Conservation (phyloP, 2,888 invertebrate genomes). For the Meghimatium bilineatum region DNA sequence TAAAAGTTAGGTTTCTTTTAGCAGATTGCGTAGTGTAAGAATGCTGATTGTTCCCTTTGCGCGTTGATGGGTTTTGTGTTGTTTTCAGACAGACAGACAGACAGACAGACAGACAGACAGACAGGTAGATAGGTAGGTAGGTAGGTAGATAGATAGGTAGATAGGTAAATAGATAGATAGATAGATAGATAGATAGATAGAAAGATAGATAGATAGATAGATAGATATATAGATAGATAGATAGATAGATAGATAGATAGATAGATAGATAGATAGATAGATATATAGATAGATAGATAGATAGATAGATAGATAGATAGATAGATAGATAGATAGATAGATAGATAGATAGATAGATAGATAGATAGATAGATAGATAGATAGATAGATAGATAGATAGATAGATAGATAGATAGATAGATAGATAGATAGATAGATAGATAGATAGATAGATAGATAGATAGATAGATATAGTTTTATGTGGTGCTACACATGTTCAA, state of each 20-base stretch:
- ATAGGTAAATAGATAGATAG: too few species aligned
- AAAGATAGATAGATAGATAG: too few species aligned
- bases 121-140: too few species aligned
- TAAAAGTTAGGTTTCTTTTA: too few species aligned
- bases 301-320: constrained; percentile 14
- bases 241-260: constrained; percentile 11
- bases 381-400: constrained; percentile 15
- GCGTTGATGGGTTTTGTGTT: too few species aligned
- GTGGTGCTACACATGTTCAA: too few species aligned
- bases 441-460: constrained; percentile 19
- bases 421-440: constrained; percentile 3
- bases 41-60: too few species aligned
- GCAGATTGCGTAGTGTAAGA: too few species aligned
- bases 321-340: background rate
- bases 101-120: constrained; percentile 27
- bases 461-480: constrained; percentile 21
- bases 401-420: background rate
- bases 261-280: constrained; percentile 10
- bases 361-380: constrained; percentile 25
- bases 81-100: constrained; percentile 32
- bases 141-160: too few species aligned
- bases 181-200: constrained; percentile 10
- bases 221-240: too few species aligned
- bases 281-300: too few species aligned
- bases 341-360: constrained; percentile 15